Evolutionary conservation across 1,140 invertebrate genomes (phyloP), one percentile per base, ranked within the genome.

Genomic region (Carposina sasakii): DNA sequence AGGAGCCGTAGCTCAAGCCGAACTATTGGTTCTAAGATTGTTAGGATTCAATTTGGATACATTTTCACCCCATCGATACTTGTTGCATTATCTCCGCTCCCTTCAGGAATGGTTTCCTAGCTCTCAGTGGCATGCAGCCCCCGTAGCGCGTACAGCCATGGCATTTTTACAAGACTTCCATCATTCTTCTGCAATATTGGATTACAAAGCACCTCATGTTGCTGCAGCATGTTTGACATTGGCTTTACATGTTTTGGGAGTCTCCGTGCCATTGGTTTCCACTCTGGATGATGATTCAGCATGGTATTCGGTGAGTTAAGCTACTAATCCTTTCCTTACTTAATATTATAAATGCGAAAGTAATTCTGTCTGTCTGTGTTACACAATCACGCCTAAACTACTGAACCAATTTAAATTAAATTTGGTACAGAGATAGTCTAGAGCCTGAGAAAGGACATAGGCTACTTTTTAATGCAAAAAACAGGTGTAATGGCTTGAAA

Each of bases 151-250:
- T 54, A 91, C 93, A 1, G 89, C 94, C 17, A 94, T 95, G 86
- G 91, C 93, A 1, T 90, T 97, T 61, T 70, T 97, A 28, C 92
- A 96, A 88, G 96, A 98, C 85, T 96, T 96, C 70, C 95, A 97
- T 81, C 94, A 96, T 82, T 92, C 92, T 36, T 79, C 92, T 19
- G 85, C 91, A 42, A 90, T 96, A 60, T 74, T 98, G 16, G 91
- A 94, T 47, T 94, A 93, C 72, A 88, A 90, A 55, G 91, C 95
- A 13, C 91, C 96, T 60, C 92, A 96, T 70, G 86, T 96, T 47
- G 95, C 96, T 1, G 90, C 97, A 28, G 92, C 94, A 0, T 93
- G 94, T 55, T 90, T 98, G 33, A 93, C 94, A 56, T 71, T 97
- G 9, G 88, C 94, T 2, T 68, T 97, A 44, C 91, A 95, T 85